Conservation (phyloP, 2,113 vertebrate species). For the Myotis brandtii region DNA sequence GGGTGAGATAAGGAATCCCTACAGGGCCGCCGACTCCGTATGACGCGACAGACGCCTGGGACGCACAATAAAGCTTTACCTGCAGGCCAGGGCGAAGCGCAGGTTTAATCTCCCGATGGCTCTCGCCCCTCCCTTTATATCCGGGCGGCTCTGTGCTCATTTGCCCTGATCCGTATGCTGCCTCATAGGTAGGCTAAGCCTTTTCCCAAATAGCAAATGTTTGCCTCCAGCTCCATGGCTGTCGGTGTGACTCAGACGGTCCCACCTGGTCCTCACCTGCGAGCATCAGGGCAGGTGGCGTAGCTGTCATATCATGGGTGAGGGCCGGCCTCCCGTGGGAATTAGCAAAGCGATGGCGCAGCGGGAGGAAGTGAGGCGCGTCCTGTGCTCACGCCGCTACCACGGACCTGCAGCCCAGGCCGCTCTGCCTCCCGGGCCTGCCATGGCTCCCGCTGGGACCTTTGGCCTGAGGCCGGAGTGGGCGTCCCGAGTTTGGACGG, state of each 20-base stretch:
- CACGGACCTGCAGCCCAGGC: neutral
- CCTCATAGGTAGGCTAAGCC: constrained; percentile 36
- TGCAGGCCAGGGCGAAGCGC: neutral
- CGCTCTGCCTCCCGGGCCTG: neutral
- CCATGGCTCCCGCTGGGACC: rapidly evolving
- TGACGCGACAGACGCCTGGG: neutral
- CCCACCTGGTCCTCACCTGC: constrained; percentile 25
- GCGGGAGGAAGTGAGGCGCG: rapidly evolving
- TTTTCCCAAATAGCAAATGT: neutral
- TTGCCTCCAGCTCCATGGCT: constrained; percentile 7
- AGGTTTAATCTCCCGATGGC: no score
- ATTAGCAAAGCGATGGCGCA: rapidly evolving
- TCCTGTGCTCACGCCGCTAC: neutral
- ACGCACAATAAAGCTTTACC: neutral
- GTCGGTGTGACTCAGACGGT: neutral
- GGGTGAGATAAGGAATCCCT: neutral
- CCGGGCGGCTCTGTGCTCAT: no score
- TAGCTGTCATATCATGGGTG: neutral
- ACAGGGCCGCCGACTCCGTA: neutral
- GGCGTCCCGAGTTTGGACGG: rapidly evolving
- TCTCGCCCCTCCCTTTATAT: no score
- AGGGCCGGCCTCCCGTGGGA: neutral
- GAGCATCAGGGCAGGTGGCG: neutral
- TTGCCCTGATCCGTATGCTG: constrained; percentile 3
- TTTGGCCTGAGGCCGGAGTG: neutral